Base-by-base conservation (phyloP, 2,888 invertebrate genomes). In the Thera britannica region DNA sequence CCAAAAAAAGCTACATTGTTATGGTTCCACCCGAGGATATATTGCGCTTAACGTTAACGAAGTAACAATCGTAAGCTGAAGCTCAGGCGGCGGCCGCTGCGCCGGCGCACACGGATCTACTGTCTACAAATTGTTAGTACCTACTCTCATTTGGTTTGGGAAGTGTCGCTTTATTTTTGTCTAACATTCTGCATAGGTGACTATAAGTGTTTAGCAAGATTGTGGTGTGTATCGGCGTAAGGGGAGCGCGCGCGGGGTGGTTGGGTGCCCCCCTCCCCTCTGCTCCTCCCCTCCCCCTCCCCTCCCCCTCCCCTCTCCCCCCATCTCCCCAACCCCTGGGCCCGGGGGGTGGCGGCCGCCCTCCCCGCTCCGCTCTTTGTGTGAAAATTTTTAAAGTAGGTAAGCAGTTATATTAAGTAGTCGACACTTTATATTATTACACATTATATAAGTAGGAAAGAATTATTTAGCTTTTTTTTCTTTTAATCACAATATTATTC, bases 381-480 rank as follows among this genome's bases (percentile, higher is more conserved):
- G 93, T 93, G 93, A 90, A 93, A 92, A 91, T 89, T 90, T 68
- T 85, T 83, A 87, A 71, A 91, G 91, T 92, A 71, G 91, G 91
- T 92, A 91, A 92, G 90, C 86, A 93, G 92, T 89, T 91, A 91
- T 91, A 90, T 90, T 75, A 92, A 93, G 93, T 93, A 93, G 93
- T 90, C 90, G 90, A 92, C 93, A 93, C 93, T 93, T 92, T 93
- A 93, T 93, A 93, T 92, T 92, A 93, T 92, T 92, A 93, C 92
- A 90, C 92, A 88, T 89, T 88, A 87, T 93, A 90, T 93, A 92
- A 93, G 93, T 93, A 93, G 93, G 89, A 92, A 90, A 90, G 88
- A 92, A 92, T 93, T 93, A 92, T 93, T 93, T 93, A 92, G 92
- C 91, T 90, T 91, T 90, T 90, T 68, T 90, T 90, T 92, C 89